A percentile compares a stretch with the other conserved stretches of the same genome.
Conservation (phyloP, 1,140 invertebrate species). For the Epicauta chinensis region DNA sequence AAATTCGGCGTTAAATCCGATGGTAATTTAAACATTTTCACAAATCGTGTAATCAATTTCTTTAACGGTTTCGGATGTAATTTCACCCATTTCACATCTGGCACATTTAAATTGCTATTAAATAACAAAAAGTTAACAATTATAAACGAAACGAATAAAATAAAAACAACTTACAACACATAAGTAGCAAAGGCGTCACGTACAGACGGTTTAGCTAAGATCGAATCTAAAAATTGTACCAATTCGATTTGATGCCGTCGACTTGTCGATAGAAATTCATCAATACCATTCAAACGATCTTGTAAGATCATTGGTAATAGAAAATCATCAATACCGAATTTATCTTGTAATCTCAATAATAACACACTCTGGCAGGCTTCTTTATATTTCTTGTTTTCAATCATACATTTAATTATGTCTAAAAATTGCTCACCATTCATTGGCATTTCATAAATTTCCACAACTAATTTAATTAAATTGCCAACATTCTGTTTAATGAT, state of each 20-base stretch:
- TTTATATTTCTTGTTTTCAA: slow-evolving; percentile 52
- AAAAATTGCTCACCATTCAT: slow-evolving; percentile 49
- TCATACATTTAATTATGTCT: slow-evolving; percentile 47
- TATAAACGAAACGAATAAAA: not conserved
- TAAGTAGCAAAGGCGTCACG: slow-evolving; percentile 24
- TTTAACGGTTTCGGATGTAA: slow-evolving; percentile 52
- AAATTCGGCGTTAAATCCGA: slow-evolving; percentile 56
- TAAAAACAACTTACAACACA: slow-evolving; percentile 23
- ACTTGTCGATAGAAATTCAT: slow-evolving; percentile 57
- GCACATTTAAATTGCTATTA: slow-evolving; percentile 43
- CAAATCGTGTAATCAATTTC: slow-evolving; percentile 54
- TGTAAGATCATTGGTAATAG: slow-evolving; percentile 66
- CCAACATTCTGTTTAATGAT: slow-evolving; percentile 49
- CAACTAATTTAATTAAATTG: slow-evolving; percentile 49
- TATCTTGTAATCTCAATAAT: slow-evolving; percentile 54
- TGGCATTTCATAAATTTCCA: slow-evolving; percentile 48
- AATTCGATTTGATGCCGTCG: slow-evolving; percentile 52
- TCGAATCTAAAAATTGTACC: slow-evolving; percentile 55
- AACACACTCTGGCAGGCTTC: slow-evolving; percentile 61
- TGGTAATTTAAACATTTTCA: slow-evolving; percentile 55
- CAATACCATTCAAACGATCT: slow-evolving; percentile 60
- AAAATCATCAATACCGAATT: slow-evolving; percentile 58
- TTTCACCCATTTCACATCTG: slow-evolving; percentile 53
- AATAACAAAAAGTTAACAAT: not conserved
- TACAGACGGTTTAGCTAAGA: slow-evolving; percentile 41